Evolutionary conservation across 2,888 invertebrate genomes (phyloP).

Genomic region (Amblyjoppa proteus): DNA sequence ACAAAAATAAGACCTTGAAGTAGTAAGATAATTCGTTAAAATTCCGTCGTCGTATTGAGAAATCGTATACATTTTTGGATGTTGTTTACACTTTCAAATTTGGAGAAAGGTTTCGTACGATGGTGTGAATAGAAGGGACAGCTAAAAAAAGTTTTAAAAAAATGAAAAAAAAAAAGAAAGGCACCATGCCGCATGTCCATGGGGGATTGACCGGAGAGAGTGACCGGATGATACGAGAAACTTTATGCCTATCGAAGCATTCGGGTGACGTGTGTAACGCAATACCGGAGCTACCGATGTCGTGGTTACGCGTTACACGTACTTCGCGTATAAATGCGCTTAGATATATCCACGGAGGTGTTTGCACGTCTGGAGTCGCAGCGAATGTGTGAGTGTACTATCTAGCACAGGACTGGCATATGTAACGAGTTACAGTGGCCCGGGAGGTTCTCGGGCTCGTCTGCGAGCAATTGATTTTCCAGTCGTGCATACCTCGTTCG

Average conservation of each 20-base stretch:
- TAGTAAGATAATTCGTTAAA: background rate
- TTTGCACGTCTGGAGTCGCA: background rate
- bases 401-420: conserved; percentile 56
- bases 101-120: conserved; percentile 50
- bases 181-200: background rate
- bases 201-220: conserved; percentile 26
- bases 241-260: conserved; percentile 13
- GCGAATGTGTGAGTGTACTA: conserved; percentile 38
- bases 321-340: background rate
- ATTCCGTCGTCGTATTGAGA: background rate
- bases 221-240: background rate
- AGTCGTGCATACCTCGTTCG: conserved; percentile 46
- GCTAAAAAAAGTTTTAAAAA: background rate
- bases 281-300: conserved; percentile 19
- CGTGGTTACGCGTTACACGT: conserved; percentile 33
- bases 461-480: conserved; percentile 68
- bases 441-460: conserved; percentile 35
- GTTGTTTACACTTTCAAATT: conserved; percentile 8
- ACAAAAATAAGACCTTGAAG: background rate
- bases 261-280: conserved; percentile 34
- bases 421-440: conserved; percentile 60
- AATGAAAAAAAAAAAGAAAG: conserved; percentile 2
- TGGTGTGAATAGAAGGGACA: conserved; percentile 48
- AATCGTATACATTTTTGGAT: background rate
- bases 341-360: background rate